Evolutionary conservation across 2,113 vertebrate species (phyloP).

Genomic region (Callionymus lyra): DNA sequence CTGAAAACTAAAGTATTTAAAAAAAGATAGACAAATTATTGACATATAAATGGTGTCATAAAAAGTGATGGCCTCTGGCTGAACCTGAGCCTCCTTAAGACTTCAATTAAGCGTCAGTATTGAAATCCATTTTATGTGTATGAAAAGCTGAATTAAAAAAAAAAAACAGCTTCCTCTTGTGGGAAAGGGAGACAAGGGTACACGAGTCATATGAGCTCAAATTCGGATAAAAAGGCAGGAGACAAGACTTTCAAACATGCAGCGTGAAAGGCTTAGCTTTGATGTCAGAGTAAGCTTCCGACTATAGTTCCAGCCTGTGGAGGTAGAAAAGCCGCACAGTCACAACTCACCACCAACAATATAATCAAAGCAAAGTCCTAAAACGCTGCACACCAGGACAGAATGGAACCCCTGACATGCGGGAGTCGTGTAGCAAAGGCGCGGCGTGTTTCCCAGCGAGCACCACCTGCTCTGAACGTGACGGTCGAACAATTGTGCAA

Average conservation of each 20-base stretch:
- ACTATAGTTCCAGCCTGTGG: slow-evolving; percentile 35
- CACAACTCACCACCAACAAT: slow-evolving; percentile 21
- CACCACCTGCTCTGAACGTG: slow-evolving; percentile 16
- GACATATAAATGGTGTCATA: no score
- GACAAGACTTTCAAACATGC: slow-evolving; percentile 12
- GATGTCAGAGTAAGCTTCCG: slow-evolving; percentile 31
- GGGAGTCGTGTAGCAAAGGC: no score
- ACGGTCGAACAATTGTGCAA: slow-evolving; percentile 23
- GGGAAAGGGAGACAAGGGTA: not conserved
- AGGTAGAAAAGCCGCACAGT: slow-evolving; percentile 30
- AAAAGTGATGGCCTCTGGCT: slow-evolving; percentile 45
- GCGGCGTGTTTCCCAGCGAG: no score
- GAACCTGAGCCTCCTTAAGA: slow-evolving; percentile 40
- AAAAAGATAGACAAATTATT: no score
- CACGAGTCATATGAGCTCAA: not conserved
- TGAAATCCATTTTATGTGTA: no score
- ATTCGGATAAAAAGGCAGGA: slow-evolving; percentile 1
- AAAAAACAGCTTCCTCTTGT: slow-evolving; percentile 23
- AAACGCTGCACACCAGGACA: slow-evolving; percentile 32
- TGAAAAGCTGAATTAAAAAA: no score
- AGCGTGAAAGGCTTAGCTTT: slow-evolving; percentile 37
- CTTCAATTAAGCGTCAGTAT: slow-evolving; percentile 18
- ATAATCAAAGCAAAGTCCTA: slow-evolving; percentile 21
- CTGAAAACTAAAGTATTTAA: no score
- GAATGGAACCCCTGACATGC: slow-evolving; percentile 19